Conservation (phyloP, 2,797 vertebrate genomes). For the Cetoscarus ocellatus region DNA sequence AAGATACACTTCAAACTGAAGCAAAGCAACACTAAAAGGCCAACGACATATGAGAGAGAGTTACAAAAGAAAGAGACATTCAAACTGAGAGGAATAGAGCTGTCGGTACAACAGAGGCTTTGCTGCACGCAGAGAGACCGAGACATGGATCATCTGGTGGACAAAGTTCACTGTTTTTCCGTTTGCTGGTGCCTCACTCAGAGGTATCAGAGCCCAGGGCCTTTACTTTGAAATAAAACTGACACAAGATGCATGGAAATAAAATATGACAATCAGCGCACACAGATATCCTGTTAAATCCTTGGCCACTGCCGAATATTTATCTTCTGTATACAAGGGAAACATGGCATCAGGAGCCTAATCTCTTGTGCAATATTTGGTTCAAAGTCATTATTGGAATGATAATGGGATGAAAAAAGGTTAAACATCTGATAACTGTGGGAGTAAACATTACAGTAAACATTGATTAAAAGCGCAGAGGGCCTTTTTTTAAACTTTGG, state of each 20-base stretch:
- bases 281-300: constrained; percentile 36
- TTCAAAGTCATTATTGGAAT: constrained; percentile 80
- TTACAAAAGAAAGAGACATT: constrained; percentile 84
- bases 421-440: constrained; percentile 42
- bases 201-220: constrained; percentile 65
- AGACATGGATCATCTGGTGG: constrained; percentile 74
- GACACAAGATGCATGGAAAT: constrained; percentile 42
- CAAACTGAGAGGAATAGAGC: constrained; percentile 80
- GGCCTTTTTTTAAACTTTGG: constrained; percentile 51
- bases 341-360: constrained; percentile 60
- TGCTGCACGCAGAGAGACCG: constrained; percentile 78
- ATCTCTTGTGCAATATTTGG: constrained; percentile 81
- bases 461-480: constrained; percentile 51
- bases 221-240: constrained; percentile 52
- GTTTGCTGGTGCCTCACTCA: constrained; percentile 75
- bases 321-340: constrained; percentile 33
- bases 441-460: constrained; percentile 77
- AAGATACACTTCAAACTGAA: constrained; percentile 92
- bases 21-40: constrained; percentile 91
- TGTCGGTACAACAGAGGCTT: constrained; percentile 86
- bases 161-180: constrained; percentile 55
- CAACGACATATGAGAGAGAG: constrained; percentile 81
- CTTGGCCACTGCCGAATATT: constrained; percentile 64
- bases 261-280: constrained; percentile 13
- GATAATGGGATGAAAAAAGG: constrained; percentile 62